Percentiles rank a stretch among this genome's conserved stretches.
Conservation (phyloP, 2,113 vertebrate genomes). For the Gobiocypris rarus region DNA sequence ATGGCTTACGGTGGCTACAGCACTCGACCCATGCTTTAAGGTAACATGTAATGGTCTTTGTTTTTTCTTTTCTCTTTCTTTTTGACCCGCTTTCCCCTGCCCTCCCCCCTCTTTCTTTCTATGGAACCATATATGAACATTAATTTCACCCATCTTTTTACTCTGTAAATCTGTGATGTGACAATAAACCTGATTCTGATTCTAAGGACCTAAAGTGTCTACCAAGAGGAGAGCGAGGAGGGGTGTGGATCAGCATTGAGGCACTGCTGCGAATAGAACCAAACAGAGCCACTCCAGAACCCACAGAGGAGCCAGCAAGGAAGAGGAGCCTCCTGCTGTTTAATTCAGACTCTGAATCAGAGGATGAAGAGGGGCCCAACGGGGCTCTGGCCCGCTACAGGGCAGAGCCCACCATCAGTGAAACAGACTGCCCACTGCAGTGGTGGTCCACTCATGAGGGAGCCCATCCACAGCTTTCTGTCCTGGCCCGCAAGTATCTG, state of each 20-base stretch:
- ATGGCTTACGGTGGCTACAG: no score
- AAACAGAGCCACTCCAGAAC: neutral
- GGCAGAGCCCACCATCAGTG: conserved; percentile 35
- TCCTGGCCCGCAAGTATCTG: conserved; percentile 43
- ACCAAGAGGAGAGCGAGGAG: conserved; percentile 10
- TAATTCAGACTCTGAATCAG: neutral
- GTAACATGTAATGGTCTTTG: no score
- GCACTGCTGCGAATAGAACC: neutral
- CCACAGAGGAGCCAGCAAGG: conserved; percentile 31
- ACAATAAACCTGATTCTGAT: no score
- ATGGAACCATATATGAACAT: neutral
- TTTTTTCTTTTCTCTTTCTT: no score
- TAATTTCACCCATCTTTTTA: no score
- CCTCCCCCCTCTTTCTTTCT: neutral
- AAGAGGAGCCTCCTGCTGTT: conserved; percentile 36
- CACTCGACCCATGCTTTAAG: no score
- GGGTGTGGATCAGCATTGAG: conserved; percentile 20
- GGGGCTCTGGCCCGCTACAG: conserved; percentile 10
- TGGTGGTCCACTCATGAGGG: conserved; percentile 29
- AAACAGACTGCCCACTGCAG: conserved; percentile 29
- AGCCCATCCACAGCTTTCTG: conserved; percentile 7
- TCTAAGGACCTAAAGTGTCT: conserved; percentile 41
- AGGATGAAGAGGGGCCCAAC: no score
- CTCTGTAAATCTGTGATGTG: no score
- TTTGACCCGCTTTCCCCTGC: no score